Conservation (phyloP, 1,140 invertebrate species). For the Oscheius sp. region DNA sequence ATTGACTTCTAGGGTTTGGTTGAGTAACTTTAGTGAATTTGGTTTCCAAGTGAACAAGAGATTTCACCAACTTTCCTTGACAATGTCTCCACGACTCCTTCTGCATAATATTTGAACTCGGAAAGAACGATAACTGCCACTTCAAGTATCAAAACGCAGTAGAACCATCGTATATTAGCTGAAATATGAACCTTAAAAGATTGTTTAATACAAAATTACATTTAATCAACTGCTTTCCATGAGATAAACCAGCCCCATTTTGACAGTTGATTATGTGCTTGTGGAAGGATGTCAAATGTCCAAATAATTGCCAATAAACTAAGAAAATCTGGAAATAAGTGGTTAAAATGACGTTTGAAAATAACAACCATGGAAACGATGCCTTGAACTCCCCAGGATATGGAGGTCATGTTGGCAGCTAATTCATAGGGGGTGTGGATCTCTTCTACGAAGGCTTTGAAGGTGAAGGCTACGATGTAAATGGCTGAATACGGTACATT, state of each 20-base stretch:
- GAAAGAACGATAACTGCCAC: not conserved
- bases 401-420: not conserved
- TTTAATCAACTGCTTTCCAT: constrained; percentile 12
- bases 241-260: constrained; percentile 6
- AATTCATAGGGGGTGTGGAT: not conserved
- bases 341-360: not conserved
- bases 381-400: constrained; percentile 10
- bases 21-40: too few relatives aligned
- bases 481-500: not conserved
- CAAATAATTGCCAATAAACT: constrained; percentile 21
- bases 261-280: constrained; percentile 6
- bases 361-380: constrained; percentile 16
- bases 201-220: not conserved
- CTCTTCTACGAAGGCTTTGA: not conserved
- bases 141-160: not conserved
- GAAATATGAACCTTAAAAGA: too few relatives aligned
- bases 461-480: not conserved
- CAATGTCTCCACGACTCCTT: constrained; percentile 12
- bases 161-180: constrained; percentile 15
- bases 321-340: constrained; percentile 5
- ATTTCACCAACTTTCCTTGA: too few relatives aligned
- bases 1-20: too few relatives aligned
- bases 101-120: constrained; percentile 9
- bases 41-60: not conserved
- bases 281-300: constrained; percentile 9